Evolutionary conservation across 2,797 vertebrate genomes (phyloP).

Genomic region (Lateolabrax maculatus): DNA sequence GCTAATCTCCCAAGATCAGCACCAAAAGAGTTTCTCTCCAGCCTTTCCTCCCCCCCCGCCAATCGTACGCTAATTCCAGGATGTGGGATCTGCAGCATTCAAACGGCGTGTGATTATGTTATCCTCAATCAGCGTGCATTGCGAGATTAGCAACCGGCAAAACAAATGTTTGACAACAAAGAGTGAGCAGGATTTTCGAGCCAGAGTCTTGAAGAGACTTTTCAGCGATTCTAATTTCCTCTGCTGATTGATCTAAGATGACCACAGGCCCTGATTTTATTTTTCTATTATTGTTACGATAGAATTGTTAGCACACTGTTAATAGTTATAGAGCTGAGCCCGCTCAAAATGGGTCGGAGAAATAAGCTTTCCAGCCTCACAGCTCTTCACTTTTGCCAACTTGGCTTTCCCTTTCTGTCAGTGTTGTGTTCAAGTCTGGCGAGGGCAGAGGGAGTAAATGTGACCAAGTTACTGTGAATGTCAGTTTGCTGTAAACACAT

Average conservation of each 20-base stretch:
- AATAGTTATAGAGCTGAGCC: constrained; percentile 48
- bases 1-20: constrained; percentile 76
- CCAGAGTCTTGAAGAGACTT: constrained; percentile 36
- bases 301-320: constrained; percentile 63
- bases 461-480: constrained; percentile 77
- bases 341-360: constrained; percentile 33
- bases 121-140: constrained; percentile 64
- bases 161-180: constrained; percentile 71
- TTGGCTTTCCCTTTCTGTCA: constrained; percentile 73
- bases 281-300: constrained; percentile 68
- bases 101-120: constrained; percentile 66
- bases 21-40: constrained; percentile 72
- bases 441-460: constrained; percentile 59
- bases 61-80: constrained; percentile 71
- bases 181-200: constrained; percentile 22
- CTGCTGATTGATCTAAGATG: constrained; percentile 68
- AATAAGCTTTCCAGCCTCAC: constrained; percentile 63
- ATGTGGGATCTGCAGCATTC: constrained; percentile 73
- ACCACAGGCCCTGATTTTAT: constrained; percentile 51
- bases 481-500: constrained; percentile 83
- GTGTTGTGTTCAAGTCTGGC: constrained; percentile 71
- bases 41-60: constrained; percentile 61
- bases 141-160: constrained; percentile 74
- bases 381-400: constrained; percentile 68
- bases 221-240: constrained; percentile 52